A percentile compares a stretch with the other conserved stretches of the same genome.
These are phyloP conservation scores for Synanthedon myopaeformis DNA, from an alignment of 2,888 invertebrate species.

Conservation along the genomic window DNA sequence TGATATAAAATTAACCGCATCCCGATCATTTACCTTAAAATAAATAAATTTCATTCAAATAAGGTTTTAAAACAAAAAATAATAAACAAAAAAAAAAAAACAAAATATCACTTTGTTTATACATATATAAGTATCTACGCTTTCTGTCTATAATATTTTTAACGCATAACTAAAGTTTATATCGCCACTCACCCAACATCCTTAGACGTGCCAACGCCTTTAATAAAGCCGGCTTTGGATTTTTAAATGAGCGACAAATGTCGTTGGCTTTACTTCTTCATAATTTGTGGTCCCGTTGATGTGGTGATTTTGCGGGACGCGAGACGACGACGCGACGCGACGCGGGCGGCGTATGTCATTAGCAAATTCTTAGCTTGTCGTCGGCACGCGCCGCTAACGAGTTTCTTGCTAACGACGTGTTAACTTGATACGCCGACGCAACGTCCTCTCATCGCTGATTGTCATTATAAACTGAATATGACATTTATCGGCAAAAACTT, in stretches of 20 bases:
- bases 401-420: slow-evolving; percentile 62
- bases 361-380: slow-evolving; percentile 65
- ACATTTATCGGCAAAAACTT: not conserved
- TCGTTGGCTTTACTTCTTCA: not conserved
- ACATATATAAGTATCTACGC: too few species aligned
- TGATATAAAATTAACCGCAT: too few species aligned
- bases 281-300: not conserved
- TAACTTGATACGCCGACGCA: slow-evolving; percentile 46
- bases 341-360: slow-evolving; percentile 39
- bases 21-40: too few species aligned
- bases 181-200: too few species aligned
- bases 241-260: not conserved
- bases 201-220: too few species aligned
- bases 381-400: slow-evolving; percentile 62
- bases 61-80: too few species aligned
- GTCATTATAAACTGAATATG: slow-evolving; percentile 3
- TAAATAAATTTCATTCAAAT: too few species aligned
- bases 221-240: too few species aligned
- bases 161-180: too few species aligned
- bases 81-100: too few species aligned
- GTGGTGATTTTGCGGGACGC: not conserved
- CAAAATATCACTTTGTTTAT: too few species aligned
- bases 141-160: too few species aligned
- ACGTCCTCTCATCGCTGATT: slow-evolving; percentile 13
- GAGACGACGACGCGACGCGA: not conserved